A percentile compares a stretch with the other conserved stretches of the same genome.
Conservation (phyloP, 2,113 vertebrate species). For the Nematolebias whitei region DNA sequence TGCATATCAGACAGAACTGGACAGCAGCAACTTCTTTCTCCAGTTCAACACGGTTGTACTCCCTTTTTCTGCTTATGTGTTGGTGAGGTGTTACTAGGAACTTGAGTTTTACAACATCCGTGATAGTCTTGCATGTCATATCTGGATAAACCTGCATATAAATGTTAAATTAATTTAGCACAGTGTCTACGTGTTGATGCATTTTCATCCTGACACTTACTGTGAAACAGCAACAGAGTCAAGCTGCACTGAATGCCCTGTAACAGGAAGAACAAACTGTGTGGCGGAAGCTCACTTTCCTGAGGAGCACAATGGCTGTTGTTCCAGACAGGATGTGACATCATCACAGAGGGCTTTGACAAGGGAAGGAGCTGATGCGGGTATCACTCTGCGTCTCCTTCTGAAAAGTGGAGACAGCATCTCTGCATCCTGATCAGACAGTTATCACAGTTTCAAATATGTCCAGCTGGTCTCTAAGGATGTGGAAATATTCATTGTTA, state of each 20-base stretch:
- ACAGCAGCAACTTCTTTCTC: too few species aligned
- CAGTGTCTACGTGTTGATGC: neutral
- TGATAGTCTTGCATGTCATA: too few species aligned
- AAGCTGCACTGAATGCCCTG: conserved; percentile 28
- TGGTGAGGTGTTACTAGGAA: neutral
- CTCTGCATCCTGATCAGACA: conserved; percentile 3
- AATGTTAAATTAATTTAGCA: neutral
- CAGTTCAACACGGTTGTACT: too few species aligned
- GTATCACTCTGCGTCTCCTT: conserved; percentile 5
- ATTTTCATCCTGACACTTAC: conserved; percentile 14
- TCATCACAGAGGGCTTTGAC: conserved; percentile 40
- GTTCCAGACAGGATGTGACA: conserved; percentile 66
- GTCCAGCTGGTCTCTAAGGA: neutral
- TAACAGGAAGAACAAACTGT: conserved; percentile 5
- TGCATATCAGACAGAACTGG: too few species aligned
- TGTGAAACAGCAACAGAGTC: conserved; percentile 18
- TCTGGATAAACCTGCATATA: neutral
- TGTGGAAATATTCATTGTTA: neutral
- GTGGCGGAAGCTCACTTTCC: conserved; percentile 49
- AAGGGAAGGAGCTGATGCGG: conserved; percentile 35
- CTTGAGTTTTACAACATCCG: neutral
- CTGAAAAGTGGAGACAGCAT: neutral
- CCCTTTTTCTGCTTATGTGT: too few species aligned
- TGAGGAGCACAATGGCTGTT: conserved; percentile 60
- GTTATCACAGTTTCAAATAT: neutral